phyloP scores from a whole-genome alignment of 1,140 invertebrate species.

The Ditylenchus dipsaci region DNA sequence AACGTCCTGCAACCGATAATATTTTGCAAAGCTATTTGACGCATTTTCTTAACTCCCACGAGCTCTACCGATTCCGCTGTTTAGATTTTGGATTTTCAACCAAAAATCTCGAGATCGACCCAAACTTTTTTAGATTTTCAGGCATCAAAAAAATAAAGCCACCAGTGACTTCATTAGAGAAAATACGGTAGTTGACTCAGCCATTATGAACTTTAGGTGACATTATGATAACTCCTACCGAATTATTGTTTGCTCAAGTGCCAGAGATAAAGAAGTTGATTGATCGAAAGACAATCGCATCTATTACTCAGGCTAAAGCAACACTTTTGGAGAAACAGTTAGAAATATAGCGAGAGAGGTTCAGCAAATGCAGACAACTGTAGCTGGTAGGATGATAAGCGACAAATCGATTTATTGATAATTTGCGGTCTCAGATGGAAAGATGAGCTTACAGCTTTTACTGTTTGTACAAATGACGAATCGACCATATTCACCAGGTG shows the following conservation, averaged over 20 bases:
- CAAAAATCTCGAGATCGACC: too few relatives aligned
- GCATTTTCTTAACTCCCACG: too few relatives aligned
- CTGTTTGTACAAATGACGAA: constrained; percentile 1
- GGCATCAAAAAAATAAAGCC: too few relatives aligned
- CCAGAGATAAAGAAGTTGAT: constrained; percentile 13
- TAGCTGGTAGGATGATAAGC: background rate
- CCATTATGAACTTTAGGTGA: too few relatives aligned
- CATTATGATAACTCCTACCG: background rate
- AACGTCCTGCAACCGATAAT: too few relatives aligned
- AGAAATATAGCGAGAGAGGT: constrained; percentile 17
- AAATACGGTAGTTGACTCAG: background rate
- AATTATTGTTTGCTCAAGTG: background rate
- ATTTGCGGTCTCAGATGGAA: constrained; percentile 6
- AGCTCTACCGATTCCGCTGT: too few relatives aligned
- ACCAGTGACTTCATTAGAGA: background rate
- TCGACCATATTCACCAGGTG: constrained; percentile 9
- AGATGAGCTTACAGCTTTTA: background rate
- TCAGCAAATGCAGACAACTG: constrained; percentile 19
- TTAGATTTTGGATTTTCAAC: too few relatives aligned
- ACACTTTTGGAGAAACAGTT: constrained; percentile 32
- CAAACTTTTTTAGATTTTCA: too few relatives aligned
- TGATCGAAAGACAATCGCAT: constrained; percentile 1
- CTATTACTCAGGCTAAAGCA: background rate
- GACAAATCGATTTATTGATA: too few relatives aligned
- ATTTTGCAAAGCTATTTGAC: too few relatives aligned